Percentiles rank a stretch among this genome's conserved stretches.
Evolutionary conservation across 2,888 invertebrate species (phyloP).

Genomic region (Caenorhabditis panamensis): DNA sequence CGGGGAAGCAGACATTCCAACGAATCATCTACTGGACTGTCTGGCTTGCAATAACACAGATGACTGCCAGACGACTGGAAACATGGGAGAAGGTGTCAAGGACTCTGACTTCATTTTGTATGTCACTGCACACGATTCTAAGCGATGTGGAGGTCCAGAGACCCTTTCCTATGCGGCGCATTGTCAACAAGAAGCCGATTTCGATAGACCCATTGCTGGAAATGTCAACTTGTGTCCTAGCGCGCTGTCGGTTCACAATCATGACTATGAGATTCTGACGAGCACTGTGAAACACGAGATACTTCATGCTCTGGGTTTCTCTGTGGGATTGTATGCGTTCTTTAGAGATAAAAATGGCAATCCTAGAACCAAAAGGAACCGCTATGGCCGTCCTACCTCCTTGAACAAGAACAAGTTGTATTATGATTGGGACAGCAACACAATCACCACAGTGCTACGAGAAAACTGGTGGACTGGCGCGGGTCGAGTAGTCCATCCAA

Average conservation of each 20-base stretch:
- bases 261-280: slow-evolving; percentile 87
- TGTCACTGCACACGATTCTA: slow-evolving; percentile 68
- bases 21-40: slow-evolving; percentile 93
- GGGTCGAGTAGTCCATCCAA: slow-evolving; percentile 86
- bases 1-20: slow-evolving; percentile 95
- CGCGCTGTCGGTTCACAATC: slow-evolving; percentile 91
- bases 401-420: slow-evolving; percentile 77
- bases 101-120: slow-evolving; percentile 94
- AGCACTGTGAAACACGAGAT: slow-evolving; percentile 88
- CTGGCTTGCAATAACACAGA: slow-evolving; percentile 63
- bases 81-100: slow-evolving; percentile 83
- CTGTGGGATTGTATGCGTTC: slow-evolving; percentile 96
- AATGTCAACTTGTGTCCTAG: slow-evolving; percentile 98
- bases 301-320: slow-evolving; percentile 96
- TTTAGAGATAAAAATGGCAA: slow-evolving; percentile 87
- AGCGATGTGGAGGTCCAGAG: slow-evolving; percentile 89
- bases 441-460: slow-evolving; percentile 88
- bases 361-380: slow-evolving; percentile 84
- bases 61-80: slow-evolving; percentile 85
- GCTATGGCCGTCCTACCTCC: slow-evolving; percentile 74
- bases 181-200: slow-evolving; percentile 94
- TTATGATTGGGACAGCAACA: slow-evolving; percentile 93
- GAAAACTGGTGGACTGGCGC: slow-evolving; percentile 89
- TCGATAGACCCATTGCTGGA: slow-evolving; percentile 97
- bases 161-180: slow-evolving; percentile 96